Base-by-base conservation (phyloP, 2,113 vertebrate genomes). In the Pitta sordida region DNA sequence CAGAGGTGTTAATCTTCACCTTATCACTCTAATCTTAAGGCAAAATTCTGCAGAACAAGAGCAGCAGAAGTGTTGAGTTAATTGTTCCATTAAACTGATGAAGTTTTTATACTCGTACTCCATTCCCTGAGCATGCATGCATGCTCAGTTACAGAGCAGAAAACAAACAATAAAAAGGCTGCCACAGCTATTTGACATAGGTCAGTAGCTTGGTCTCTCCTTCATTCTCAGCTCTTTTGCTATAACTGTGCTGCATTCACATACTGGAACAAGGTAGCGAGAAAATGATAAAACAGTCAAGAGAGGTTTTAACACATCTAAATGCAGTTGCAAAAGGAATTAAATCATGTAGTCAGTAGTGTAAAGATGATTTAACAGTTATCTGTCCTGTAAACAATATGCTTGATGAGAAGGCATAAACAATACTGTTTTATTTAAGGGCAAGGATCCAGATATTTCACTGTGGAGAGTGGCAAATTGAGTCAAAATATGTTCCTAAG, bases 1-100 rank as follows among this genome's bases (percentile, higher is more conserved):
- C 91, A 95, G 94, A 96, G 96, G 95, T 97, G 93, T 96, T 98
- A 97, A 96, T 98, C 97, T 97, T 96, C 83, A 96, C 91, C 91
- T 97, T 96, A 96, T 94, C 86, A 62, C 86, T 93, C 69, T 96
- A 96, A 97, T 97, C 95, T 96, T 90, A 92, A 97, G 96, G 92
- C 90, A 96, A 93, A 96, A 95, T 95, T 97, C 94, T 95, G 90
- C 86, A 92, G 92, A 97, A 97, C 95, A 96, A 94, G 93, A 96
- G 86, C 63, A 93, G 80, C 89, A 95, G 92, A 89, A 69, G 51
- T 48, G 86, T 91, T 86, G 90, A 96, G 86, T 92, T 97, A 98
- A 97, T 95, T 95, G 87, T 97, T 97, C 94, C 93, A 97, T 97
- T 96, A 88, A 71, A 88, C 80, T 71, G 86, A 94, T 60, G 62